A percentile compares a stretch with the other conserved stretches of the same genome.
Evolutionary conservation across 53 echinoderm and acorn worm species (phyloP).

Genomic region (Patiria pectinifera): DNA sequence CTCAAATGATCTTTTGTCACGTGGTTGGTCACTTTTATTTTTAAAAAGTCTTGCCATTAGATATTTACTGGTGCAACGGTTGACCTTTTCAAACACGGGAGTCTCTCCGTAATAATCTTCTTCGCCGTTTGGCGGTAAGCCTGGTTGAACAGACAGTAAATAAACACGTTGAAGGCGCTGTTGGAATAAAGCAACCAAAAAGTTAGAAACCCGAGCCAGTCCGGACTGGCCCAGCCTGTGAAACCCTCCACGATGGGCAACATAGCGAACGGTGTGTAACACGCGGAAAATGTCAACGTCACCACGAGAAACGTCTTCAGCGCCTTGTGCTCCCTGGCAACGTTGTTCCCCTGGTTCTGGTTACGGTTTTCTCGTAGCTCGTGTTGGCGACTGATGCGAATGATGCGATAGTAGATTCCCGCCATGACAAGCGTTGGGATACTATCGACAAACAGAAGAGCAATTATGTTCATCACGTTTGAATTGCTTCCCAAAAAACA

Average conservation of each 20-base stretch:
- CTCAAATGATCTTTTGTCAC: too few species aligned
- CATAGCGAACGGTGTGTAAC: slow-evolving; percentile 5
- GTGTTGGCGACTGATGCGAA: slow-evolving; percentile 3
- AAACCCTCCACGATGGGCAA: background rate
- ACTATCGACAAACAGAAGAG: background rate
- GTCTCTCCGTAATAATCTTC: background rate
- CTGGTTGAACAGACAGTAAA: slow-evolving; percentile 43
- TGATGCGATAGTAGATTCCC: background rate
- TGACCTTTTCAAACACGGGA: slow-evolving; percentile 18
- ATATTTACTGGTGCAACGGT: background rate
- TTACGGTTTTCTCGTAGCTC: background rate
- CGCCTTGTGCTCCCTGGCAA: slow-evolving; percentile 6
- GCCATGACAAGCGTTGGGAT: background rate
- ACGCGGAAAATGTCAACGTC: background rate
- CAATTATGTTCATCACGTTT: background rate
- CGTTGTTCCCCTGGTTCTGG: background rate
- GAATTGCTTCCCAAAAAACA: background rate
- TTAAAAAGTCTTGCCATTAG: background rate
- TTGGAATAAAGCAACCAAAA: background rate
- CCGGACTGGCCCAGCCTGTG: background rate
- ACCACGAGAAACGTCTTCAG: slow-evolving; percentile 41
- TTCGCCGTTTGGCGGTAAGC: slow-evolving; percentile 25
- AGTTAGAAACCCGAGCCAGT: background rate
- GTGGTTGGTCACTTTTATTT: too few species aligned
- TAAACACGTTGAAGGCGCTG: slow-evolving; percentile 17